Evolutionary conservation across 2,888 invertebrate genomes (phyloP).

Genomic region (Lepidocyrtoides sp.): DNA sequence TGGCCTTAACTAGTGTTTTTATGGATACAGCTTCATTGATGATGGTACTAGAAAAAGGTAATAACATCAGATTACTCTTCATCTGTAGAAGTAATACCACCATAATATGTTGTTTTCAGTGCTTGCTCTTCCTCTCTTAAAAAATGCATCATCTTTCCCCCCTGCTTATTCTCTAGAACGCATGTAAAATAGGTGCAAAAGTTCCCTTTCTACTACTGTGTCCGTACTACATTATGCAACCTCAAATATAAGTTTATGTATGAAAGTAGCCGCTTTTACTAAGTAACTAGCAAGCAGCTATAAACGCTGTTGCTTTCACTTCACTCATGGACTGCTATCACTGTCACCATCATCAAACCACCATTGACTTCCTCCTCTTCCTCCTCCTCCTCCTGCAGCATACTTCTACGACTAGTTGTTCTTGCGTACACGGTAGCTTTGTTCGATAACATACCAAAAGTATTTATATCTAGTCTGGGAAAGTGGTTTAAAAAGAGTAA

Average conservation of each 20-base stretch:
- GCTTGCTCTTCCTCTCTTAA: background rate
- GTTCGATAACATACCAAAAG: background rate
- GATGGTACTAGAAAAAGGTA: constrained; percentile 19
- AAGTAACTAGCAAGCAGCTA: background rate
- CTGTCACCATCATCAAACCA: constrained; percentile 36
- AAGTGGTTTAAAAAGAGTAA: constrained; percentile 40
- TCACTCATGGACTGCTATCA: constrained; percentile 7
- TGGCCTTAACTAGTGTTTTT: background rate
- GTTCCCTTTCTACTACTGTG: background rate
- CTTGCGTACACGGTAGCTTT: too few relatives aligned
- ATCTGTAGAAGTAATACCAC: background rate
- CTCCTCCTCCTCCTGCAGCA: background rate
- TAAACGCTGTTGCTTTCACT: constrained; percentile 33
- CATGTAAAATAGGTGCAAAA: background rate
- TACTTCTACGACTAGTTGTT: too few relatives aligned
- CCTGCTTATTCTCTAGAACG: background rate
- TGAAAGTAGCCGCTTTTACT: too few relatives aligned
- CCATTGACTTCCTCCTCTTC: constrained; percentile 12
- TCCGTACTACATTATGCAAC: background rate
- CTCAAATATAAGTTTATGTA: background rate
- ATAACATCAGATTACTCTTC: constrained; percentile 44
- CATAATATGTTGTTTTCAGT: background rate
- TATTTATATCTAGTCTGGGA: background rate
- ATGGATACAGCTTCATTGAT: background rate
- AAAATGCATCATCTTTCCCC: background rate